Base-by-base conservation (phyloP, 2,888 invertebrate genomes). In the Yponomeuta plumbellus region DNA sequence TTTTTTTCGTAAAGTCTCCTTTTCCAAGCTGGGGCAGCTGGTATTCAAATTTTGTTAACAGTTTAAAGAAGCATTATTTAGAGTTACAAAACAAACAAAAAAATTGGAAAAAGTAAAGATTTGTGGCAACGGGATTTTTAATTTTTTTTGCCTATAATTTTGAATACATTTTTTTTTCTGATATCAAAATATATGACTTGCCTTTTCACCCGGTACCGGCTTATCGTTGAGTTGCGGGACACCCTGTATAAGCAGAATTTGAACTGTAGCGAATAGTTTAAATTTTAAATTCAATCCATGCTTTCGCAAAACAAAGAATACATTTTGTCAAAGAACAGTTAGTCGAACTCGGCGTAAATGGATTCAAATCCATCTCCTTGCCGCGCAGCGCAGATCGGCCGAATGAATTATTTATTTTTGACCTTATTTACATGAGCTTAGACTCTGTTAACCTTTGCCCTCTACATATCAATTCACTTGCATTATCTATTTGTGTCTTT, bases 281-380 rank as follows among this genome's bases (percentile, higher is more conserved):
- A 17, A 17, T 52, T 52, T 52, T 17, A 17, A 13, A 52, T 34
- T 34, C 44, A 52, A 52, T 3, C 44, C 17, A 52, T 52, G 23
- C 39, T 62, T 20, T 17, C 62, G 20, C 39, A 62, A 62, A 62
- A 62, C 62, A 26, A 23, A 59, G 63, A 63, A 63, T 63, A 44
- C 13, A 44, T 63, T 63, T 59, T 63, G 11, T 11, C 40, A 52
- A 52, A 52, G 44, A 11, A 63, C 63, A 21, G 63, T 63, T 63
- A 63, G 22, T 21, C 44, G 63, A 63, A n/a, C 63, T 39, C 61
- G 22, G 44, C 63, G 22, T 26, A 17, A 63, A 63, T 17, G 11
- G 34, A 63, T 44, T 63, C 63, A 63, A 63, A 44, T 40, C 44
- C 17, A 52, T 52, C 44, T 52, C 44, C 17, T 52, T 52, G 22